Base-by-base conservation (phyloP, 2,888 invertebrate genomes). In the Trisateles emortualis region DNA sequence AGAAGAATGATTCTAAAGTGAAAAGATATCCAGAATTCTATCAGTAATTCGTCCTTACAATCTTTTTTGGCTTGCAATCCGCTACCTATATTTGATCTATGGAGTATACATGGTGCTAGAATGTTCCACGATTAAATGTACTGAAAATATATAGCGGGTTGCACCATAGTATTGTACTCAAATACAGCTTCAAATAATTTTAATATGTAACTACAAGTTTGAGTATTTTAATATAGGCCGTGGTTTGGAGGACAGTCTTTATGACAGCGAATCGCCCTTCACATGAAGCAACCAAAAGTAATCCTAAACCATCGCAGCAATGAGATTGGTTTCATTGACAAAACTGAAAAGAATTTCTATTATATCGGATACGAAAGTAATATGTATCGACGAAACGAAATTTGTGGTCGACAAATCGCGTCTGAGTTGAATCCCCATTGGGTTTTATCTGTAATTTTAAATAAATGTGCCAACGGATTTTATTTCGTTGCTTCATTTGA, bases 31-130 rank as follows among this genome's bases (percentile, higher is more conserved):
- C 76, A 79, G 76, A 79, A 81, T 70, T 72, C 75, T 79, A 78
- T 81, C 78, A 80, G 77, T 73, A 62, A 83, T 83, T 81, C 86
- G 87, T 88, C 86, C 88, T 83, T 57, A 49, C 48, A 64, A 59
- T 59, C 70, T 54, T 44, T 1, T 47, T 17, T 49, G 35, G 38
- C 22, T 32, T 46, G 58, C 60, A 50, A 63, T 66, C 72, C 73
- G 76, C 75, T 75, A 74, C 54, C 51, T 67, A 51, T 70, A 57
- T 64, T 59, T 57, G 33, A 42, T 69, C 61, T 57, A 43, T 65
- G 59, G 64, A 52, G 70, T 77, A 67, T 74, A 76, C 65, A 72
- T 60, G 79, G 81, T 79, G 81, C 80, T 81, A 81, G 64, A 48
- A 71, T 67, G 60, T 61, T 66, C 59, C 60, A 48, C 30, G 29